Conservation (phyloP, 2,113 vertebrate genomes). For the Misgurnus anguillicaudatus region DNA sequence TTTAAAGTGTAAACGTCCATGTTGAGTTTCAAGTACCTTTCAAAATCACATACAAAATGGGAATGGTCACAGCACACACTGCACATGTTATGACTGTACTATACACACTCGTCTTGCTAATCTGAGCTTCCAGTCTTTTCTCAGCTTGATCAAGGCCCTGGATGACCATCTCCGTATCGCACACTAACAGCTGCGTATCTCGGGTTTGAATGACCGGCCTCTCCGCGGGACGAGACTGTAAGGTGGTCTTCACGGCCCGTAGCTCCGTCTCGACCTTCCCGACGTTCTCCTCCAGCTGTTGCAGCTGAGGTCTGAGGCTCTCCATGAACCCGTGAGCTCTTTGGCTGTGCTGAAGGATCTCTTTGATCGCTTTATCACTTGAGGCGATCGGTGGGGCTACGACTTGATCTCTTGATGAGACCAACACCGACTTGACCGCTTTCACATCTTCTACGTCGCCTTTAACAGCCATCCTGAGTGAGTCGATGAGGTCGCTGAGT, state of each 20-base stretch:
- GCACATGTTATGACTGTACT: conserved; percentile 81
- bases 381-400: conserved; percentile 4
- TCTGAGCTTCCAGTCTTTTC: conserved; percentile 79
- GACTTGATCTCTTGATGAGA: background rate
- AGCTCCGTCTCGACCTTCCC: conserved; percentile 66
- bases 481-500: conserved; percentile 77
- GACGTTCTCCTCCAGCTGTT: conserved; percentile 70
- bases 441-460: conserved; percentile 47
- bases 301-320: conserved; percentile 73
- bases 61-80: conserved; percentile 76
- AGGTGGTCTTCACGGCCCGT: conserved; percentile 64
- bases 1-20: background rate
- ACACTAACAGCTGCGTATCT: conserved; percentile 61
- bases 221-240: conserved; percentile 60
- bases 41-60: conserved; percentile 85
- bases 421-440: background rate
- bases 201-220: conserved; percentile 49
- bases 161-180: conserved; percentile 69
- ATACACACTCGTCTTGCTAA: conserved; percentile 78
- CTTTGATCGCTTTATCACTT: conserved; percentile 70
- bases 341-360: conserved; percentile 76
- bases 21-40: conserved; percentile 66
- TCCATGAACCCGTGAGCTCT: conserved; percentile 72
- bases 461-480: conserved; percentile 73
- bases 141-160: conserved; percentile 76